These are phyloP conservation scores for Cinclus cinclus DNA, from an alignment of 2,113 vertebrate genomes.

Conservation along the genomic window DNA sequence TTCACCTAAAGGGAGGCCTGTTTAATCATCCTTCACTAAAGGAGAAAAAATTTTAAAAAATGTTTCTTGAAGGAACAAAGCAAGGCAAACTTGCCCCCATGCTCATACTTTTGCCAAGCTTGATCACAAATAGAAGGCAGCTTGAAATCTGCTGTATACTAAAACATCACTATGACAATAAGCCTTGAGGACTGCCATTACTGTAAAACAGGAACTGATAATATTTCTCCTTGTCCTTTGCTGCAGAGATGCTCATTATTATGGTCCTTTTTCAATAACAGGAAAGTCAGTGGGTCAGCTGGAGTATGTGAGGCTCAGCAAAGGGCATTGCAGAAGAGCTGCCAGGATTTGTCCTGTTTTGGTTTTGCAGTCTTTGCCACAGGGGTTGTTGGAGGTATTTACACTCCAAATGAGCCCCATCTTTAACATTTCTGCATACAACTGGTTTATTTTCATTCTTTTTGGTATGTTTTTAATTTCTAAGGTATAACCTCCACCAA, in stretches of 20 bases:
- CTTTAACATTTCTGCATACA: neutral
- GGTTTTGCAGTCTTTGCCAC: neutral
- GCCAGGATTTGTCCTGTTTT: neutral
- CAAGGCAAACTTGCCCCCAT: neutral
- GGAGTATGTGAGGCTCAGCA: neutral
- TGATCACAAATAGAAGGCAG: neutral
- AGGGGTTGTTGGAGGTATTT: neutral
- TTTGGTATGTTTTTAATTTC: slow-evolving; percentile 19
- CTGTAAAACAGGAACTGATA: slow-evolving; percentile 8
- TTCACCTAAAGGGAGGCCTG: slow-evolving; percentile 23
- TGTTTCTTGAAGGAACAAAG: neutral
- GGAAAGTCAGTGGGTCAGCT: slow-evolving; percentile 3
- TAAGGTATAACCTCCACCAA: neutral
- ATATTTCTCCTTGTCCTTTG: slow-evolving; percentile 16
- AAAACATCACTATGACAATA: slow-evolving; percentile 5
- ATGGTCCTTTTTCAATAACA: neutral
- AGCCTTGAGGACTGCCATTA: neutral
- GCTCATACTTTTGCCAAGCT: neutral
- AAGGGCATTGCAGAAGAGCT: neutral
- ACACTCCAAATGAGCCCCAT: neutral
- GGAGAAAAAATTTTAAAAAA: neutral
- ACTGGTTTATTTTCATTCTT: neutral
- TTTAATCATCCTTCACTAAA: neutral
- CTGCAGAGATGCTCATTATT: neutral
- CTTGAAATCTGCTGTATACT: neutral